Evolutionary conservation across 2,888 invertebrate species (phyloP).

Genomic region (Zaprionus lineosus): DNA sequence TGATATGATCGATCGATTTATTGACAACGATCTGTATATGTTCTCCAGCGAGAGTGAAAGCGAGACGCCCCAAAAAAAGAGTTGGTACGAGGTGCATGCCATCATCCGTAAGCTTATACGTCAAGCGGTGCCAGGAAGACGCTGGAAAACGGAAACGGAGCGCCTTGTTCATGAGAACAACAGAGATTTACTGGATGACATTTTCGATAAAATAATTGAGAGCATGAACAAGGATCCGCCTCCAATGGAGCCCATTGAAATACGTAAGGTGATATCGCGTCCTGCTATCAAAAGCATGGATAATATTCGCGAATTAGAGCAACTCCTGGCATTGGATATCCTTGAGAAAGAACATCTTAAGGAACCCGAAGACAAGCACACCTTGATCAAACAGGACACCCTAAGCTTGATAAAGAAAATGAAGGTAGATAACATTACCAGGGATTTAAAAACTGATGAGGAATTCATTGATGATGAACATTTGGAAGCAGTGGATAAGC

Average conservation of each 20-base stretch:
- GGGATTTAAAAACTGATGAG: no score
- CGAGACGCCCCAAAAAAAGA: conserved; percentile 26
- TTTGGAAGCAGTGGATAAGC: no score
- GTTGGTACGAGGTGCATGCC: conserved; percentile 59
- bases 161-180: conserved; percentile 63
- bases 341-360: no score
- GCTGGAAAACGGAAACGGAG: conserved; percentile 71
- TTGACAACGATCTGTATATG: conserved; percentile 70
- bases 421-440: conserved; percentile 40
- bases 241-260: background rate
- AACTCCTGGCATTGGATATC: background rate
- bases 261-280: conserved; percentile 10
- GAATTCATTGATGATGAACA: no score
- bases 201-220: conserved; percentile 42
- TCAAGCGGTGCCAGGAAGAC: conserved; percentile 68
- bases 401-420: conserved; percentile 40
- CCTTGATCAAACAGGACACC: no score
- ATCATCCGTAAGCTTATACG: conserved; percentile 76
- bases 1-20: conserved; percentile 71
- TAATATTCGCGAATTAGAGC: conserved; percentile 1
- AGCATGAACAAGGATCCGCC: background rate
- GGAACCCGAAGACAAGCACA: no score
- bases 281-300: conserved; percentile 1
- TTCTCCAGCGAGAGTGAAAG: conserved; percentile 66
- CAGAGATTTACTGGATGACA: conserved; percentile 62